Conservation (phyloP, 2,888 invertebrate genomes). For the Idaea dimidiata region DNA sequence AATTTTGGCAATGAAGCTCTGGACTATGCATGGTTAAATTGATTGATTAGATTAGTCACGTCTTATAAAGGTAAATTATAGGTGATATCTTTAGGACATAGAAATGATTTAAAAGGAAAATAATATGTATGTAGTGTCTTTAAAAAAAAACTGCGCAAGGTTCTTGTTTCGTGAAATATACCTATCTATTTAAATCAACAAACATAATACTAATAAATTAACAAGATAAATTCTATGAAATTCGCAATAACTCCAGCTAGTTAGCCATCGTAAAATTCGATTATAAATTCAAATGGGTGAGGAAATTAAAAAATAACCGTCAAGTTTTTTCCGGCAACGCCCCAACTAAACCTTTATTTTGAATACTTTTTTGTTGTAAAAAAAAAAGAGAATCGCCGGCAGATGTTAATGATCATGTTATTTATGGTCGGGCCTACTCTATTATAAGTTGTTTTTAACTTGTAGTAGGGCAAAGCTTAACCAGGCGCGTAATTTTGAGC, state of each 20-base stretch:
- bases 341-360: constrained; percentile 37
- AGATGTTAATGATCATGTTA: constrained; percentile 81
- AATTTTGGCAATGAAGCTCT: not conserved
- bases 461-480: not conserved
- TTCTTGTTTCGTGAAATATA: too few relatives aligned
- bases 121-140: too few relatives aligned
- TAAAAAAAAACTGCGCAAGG: too few relatives aligned
- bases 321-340: constrained; percentile 63
- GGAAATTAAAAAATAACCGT: constrained; percentile 65
- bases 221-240: not conserved
- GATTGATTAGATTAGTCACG: too few relatives aligned
- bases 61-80: too few relatives aligned
- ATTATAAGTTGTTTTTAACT: constrained; percentile 47
- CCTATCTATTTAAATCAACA: too few relatives aligned
- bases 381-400: constrained; percentile 70
- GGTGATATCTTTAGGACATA: too few relatives aligned
- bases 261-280: constrained; percentile 12
- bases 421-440: constrained; percentile 66
- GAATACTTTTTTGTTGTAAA: constrained; percentile 32
- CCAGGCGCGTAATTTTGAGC: constrained; percentile 3
- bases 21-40: too few relatives aligned
- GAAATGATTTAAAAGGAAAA: too few relatives aligned
- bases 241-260: not conserved
- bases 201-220: not conserved
- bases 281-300: constrained; percentile 22